Conservation (phyloP, 2,113 vertebrate genomes). For the Clarias gariepinus region DNA sequence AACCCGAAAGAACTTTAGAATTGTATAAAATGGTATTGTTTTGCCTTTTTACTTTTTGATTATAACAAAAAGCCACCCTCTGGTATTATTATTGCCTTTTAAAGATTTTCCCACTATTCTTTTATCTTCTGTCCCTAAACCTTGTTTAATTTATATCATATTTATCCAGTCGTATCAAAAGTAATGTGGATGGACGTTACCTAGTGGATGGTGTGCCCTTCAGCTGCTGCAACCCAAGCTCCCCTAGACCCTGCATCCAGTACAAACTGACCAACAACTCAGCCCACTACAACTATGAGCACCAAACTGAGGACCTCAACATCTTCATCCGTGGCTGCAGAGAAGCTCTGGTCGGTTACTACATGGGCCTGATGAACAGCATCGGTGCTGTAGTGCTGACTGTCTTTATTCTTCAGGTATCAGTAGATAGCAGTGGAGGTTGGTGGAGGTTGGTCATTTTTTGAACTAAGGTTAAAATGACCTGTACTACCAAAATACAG, state of each 20-base stretch:
- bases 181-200: constrained; percentile 81
- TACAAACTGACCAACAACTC: constrained; percentile 78
- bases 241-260: constrained; percentile 80
- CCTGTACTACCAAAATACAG: neutral
- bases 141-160: neutral
- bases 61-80: neutral
- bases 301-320: constrained; percentile 80
- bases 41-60: neutral
- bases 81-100: neutral
- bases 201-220: constrained; percentile 80
- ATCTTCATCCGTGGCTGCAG: constrained; percentile 77
- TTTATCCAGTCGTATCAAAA: constrained; percentile 74
- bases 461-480: neutral
- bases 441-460: neutral
- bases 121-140: neutral
- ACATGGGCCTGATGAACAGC: constrained; percentile 77
- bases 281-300: constrained; percentile 80
- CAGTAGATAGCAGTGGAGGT: neutral
- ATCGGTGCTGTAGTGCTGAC: constrained; percentile 74
- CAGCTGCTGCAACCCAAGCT: constrained; percentile 82
- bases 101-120: neutral
- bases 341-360: constrained; percentile 75
- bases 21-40: too few species aligned
- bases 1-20: neutral
- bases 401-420: constrained; percentile 77